phyloP scores from a whole-genome alignment of 2,113 vertebrate species.

The Tachycineta bicolor region DNA sequence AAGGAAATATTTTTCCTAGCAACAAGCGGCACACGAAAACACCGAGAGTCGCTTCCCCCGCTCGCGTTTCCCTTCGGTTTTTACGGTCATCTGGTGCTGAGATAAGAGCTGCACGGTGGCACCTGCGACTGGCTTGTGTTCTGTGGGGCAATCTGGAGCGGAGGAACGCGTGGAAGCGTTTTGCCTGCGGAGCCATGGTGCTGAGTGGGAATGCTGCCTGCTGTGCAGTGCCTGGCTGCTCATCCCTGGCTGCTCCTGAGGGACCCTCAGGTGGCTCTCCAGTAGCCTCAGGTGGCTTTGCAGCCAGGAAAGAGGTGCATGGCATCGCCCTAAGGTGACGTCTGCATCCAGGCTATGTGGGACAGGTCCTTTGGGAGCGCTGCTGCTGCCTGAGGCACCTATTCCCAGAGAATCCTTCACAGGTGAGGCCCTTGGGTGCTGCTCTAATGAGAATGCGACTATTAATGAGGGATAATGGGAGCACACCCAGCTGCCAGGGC shows the following conservation, averaged over 20 bases:
- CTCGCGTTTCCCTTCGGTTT: constrained; percentile 24
- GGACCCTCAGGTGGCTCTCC: not conserved
- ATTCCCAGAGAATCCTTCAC: not conserved
- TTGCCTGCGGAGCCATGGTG: accelerated
- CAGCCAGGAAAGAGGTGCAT: not conserved
- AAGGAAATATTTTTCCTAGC: constrained; percentile 72
- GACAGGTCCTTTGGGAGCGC: accelerated
- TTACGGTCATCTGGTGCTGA: constrained; percentile 26
- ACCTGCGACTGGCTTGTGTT: not conserved
- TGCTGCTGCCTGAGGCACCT: not conserved
- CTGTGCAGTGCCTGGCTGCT: accelerated
- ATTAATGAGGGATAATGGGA: not conserved
- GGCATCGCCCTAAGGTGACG: not conserved
- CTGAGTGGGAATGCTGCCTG: not conserved
- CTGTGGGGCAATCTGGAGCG: not conserved
- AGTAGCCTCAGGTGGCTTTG: not conserved
- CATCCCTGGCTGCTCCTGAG: not conserved
- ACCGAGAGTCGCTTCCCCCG: not conserved
- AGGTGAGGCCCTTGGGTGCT: not conserved
- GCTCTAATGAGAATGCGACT: not conserved
- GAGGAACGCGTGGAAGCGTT: accelerated
- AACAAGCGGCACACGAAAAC: constrained; percentile 26
- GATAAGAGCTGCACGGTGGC: not conserved
- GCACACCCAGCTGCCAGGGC: not conserved
- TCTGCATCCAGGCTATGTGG: accelerated